Conservation (phyloP, 2,797 vertebrate species). For the Phylloscopus collybita region DNA sequence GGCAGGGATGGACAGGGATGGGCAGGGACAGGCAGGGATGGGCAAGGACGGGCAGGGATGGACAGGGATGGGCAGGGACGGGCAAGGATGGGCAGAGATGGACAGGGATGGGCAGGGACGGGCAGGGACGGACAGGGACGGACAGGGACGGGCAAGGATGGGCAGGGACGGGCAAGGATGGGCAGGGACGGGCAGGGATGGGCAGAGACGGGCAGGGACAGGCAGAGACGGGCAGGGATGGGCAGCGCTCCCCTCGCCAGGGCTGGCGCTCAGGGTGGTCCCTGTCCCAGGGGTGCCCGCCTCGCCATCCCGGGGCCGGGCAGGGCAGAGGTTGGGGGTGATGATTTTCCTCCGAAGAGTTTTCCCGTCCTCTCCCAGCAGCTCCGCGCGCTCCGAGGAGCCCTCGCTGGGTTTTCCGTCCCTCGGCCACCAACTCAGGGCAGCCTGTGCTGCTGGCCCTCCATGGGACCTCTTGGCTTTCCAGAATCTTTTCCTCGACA, state of each 20-base stretch:
- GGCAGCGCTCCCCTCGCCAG: fast-evolving
- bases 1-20: neutral
- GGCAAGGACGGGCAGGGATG: neutral
- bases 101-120: neutral
- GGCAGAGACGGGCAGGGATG: fast-evolving
- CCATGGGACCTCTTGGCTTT: fast-evolving
- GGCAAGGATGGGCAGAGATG: fast-evolving
- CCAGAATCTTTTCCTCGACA: neutral
- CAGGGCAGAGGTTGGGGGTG: neutral
- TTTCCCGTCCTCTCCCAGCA: neutral
- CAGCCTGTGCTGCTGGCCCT: fast-evolving
- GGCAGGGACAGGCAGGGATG: fast-evolving
- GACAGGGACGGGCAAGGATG: fast-evolving
- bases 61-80: fast-evolving
- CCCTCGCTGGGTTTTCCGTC: neutral
- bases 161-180: fast-evolving
- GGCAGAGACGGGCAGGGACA: fast-evolving
- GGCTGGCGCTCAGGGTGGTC: neutral
- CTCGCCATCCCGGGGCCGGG: neutral
- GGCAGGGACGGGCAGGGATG: fast-evolving
- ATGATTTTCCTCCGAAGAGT: neutral
- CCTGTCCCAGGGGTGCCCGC: fast-evolving
- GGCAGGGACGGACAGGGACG: fast-evolving
- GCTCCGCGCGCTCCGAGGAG: neutral
- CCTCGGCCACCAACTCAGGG: neutral